Evolutionary conservation across 2,797 vertebrate species (phyloP).

Genomic region (Rhincodon typus): DNA sequence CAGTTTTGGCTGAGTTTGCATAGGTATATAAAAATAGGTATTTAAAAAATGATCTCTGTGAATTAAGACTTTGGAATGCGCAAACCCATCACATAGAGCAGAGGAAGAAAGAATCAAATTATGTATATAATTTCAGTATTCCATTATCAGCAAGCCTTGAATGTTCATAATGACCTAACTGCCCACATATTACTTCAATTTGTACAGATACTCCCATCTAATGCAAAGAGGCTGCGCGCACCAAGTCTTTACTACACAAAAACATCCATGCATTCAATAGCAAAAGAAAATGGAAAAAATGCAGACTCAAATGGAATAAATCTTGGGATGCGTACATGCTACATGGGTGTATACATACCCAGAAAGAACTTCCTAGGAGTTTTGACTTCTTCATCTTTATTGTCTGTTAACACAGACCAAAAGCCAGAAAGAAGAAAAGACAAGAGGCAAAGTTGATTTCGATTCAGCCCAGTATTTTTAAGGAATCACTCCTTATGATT

Average conservation of each 20-base stretch:
- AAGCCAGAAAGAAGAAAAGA: slow-evolving; percentile 53
- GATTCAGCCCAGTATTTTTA: slow-evolving; percentile 19
- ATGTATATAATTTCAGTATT: not conserved
- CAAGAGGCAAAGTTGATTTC: slow-evolving; percentile 42
- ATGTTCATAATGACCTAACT: not conserved
- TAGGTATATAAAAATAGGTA: not conserved
- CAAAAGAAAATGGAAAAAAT: not conserved
- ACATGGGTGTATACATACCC: slow-evolving; percentile 75
- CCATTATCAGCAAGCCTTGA: not conserved
- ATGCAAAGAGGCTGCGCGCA: slow-evolving; percentile 9
- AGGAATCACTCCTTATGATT: not conserved
- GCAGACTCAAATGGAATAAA: not conserved
- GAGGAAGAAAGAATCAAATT: not conserved
- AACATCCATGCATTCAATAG: slow-evolving; percentile 16
- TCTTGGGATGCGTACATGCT: slow-evolving; percentile 45
- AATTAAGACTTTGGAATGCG: slow-evolving; percentile 23
- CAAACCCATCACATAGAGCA: not conserved
- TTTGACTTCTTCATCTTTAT: slow-evolving; percentile 93
- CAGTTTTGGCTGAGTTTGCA: slow-evolving; percentile 17
- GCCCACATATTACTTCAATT: not conserved
- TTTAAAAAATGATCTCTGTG: not conserved
- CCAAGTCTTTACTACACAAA: not conserved
- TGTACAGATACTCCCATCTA: not conserved
- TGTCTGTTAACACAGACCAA: slow-evolving; percentile 77
- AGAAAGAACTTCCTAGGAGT: slow-evolving; percentile 81